These are phyloP conservation scores for Sphaeramia orbicularis DNA, from an alignment of 2,797 vertebrate genomes.

Conservation along the genomic window DNA sequence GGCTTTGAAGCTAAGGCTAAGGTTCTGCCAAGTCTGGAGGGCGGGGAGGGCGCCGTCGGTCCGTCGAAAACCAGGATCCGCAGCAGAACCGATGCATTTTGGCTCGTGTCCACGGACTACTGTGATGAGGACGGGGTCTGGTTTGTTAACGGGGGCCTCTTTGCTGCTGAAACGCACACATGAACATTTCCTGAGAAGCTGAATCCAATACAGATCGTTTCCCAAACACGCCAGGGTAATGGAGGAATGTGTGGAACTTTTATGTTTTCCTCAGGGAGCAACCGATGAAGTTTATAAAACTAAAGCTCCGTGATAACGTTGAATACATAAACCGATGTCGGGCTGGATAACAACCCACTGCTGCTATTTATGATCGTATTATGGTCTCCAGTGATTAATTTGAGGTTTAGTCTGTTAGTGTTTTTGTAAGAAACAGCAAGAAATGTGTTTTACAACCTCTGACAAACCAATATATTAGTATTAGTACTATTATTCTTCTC, in stretches of 20 bases:
- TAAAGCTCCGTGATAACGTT: conserved; percentile 18
- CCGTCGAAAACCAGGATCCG: conserved; percentile 64
- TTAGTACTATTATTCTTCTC: too few species aligned
- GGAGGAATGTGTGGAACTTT: conserved; percentile 62
- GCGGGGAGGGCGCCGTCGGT: conserved; percentile 57
- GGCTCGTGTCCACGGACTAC: conserved; percentile 68
- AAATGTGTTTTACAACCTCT: too few species aligned
- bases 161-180: conserved; percentile 33
- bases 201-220: conserved; percentile 47
- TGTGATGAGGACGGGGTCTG: conserved; percentile 66
- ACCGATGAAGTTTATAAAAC: conserved; percentile 24
- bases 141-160: conserved; percentile 56
- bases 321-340: conserved; percentile 34
- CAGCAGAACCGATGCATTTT: conserved; percentile 60
- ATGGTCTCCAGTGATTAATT: too few species aligned
- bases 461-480: too few species aligned
- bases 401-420: too few species aligned
- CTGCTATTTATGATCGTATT: conserved; percentile 7
- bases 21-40: conserved; percentile 60
- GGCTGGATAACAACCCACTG: conserved; percentile 3
- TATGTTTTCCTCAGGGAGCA: conserved; percentile 49
- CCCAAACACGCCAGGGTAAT: conserved; percentile 42
- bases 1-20: conserved; percentile 66
- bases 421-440: too few species aligned
- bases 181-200: conserved; percentile 48